Evolutionary conservation across 2,113 vertebrate species (phyloP).

Genomic region (Atherinomorus stipes): DNA sequence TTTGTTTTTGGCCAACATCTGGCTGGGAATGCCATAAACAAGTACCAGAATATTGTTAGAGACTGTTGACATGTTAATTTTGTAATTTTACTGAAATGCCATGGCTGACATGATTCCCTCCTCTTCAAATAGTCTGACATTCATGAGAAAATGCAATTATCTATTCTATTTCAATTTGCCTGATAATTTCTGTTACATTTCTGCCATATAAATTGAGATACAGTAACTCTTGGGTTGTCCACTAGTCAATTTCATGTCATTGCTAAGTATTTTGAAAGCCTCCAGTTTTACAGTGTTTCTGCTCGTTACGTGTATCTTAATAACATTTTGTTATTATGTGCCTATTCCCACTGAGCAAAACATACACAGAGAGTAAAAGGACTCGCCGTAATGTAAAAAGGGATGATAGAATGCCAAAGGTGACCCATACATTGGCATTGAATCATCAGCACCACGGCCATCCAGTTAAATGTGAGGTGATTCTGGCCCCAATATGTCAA

Average conservation of each 20-base stretch:
- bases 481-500: neutral
- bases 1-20: conserved; percentile 1
- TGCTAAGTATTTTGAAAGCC: too few relatives aligned
- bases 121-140: too few relatives aligned
- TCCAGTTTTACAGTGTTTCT: neutral
- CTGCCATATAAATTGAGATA: neutral
- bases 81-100: too few relatives aligned
- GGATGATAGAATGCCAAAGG: too few relatives aligned
- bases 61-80: neutral
- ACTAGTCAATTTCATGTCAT: neutral
- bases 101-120: too few relatives aligned
- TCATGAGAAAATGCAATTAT: too few relatives aligned
- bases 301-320: neutral
- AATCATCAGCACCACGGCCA: neutral
- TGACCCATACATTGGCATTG: neutral
- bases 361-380: neutral
- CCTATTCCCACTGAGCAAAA: neutral
- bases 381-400: neutral
- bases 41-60: neutral
- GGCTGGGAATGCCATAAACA: neutral
- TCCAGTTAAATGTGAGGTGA: neutral
- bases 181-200: neutral
- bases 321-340: neutral
- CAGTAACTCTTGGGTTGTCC: neutral
- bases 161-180: too few relatives aligned